Conservation (phyloP, 2,797 vertebrate species). For the Falco naumanni region DNA sequence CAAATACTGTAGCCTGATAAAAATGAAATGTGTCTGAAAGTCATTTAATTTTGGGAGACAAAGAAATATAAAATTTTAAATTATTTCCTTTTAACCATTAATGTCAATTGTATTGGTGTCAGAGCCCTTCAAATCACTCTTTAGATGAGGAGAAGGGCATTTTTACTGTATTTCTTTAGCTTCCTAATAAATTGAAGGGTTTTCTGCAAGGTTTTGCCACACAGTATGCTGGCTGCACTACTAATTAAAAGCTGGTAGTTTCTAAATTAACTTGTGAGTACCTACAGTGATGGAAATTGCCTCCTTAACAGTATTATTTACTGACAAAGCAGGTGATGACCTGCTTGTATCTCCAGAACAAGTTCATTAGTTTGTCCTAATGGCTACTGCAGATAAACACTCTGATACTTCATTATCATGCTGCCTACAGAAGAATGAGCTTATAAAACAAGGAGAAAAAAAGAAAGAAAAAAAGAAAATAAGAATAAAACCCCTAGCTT, state of each 20-base stretch:
- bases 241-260: slow-evolving; percentile 75
- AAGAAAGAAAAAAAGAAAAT: background rate
- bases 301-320: slow-evolving; percentile 74
- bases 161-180: slow-evolving; percentile 14
- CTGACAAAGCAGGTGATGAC: slow-evolving; percentile 70
- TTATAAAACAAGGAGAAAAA: background rate
- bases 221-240: slow-evolving; percentile 48
- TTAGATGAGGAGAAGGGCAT: background rate
- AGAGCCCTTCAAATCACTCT: background rate
- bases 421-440: slow-evolving; percentile 22
- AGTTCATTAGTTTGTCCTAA: slow-evolving; percentile 74
- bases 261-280: slow-evolving; percentile 70
- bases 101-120: background rate
- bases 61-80: background rate
- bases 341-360: slow-evolving; percentile 62
- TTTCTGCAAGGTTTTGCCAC: slow-evolving; percentile 48
- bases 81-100: background rate
- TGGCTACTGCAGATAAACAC: slow-evolving; percentile 66
- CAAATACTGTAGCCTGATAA: background rate
- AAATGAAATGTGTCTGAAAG: background rate
- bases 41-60: background rate
- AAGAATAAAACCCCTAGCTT: background rate
- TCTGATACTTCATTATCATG: slow-evolving; percentile 62
- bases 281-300: slow-evolving; percentile 78
- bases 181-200: slow-evolving; percentile 25